Evolutionary conservation across 2,888 invertebrate species (phyloP), one percentile per base, ranked within the genome.

Genomic region (Caradrina kadenii): DNA sequence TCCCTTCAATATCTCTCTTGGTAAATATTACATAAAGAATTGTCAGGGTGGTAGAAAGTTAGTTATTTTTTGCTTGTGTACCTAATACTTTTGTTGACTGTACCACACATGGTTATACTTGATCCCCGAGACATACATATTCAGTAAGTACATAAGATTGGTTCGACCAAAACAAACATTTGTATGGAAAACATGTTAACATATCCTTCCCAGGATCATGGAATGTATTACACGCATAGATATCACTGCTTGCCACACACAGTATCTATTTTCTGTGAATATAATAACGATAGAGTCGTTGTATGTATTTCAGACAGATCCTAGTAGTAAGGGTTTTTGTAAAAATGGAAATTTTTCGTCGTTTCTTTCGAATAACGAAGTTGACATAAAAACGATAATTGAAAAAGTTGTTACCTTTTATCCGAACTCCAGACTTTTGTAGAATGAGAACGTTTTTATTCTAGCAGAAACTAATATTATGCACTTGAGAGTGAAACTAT

Each of bases 141-240:
- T 73, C 76, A 65, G 31, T 22, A 31, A 39, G 45, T 22, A 63
- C 55, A 63, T 42, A 54, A 56, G 50, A 63, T 55, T 49, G 49
- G 53, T 31, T 59, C 59, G 26, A 49, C 55, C 55, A 49, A 79
- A 73, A 67, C 63, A 54, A 76, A 73, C 66, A 67, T 75, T 73
- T 62, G 63, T 73, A 59, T 67, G 73, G 64, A 58, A 76, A 78
- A 63, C 73, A 63, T 63, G 66, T 68, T 52, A 58, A 45, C 42
- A 15, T 65, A 17, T 58, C 58, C 53, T 56, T 11, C 11, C 67
- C 19, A 31, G 58, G 52, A 63, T 79, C 63, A 45, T 10, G 19
- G 31, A 26, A 45, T 11, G 21, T 35, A 58, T 64, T 42, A 79
- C 76, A 65, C 52, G 54, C 66, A 66, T 76, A 55, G 11, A 59